Evolutionary conservation across 64 coral and sea anemone genomes (phyloP).

Genomic region (Astreopora myriophthalma): DNA sequence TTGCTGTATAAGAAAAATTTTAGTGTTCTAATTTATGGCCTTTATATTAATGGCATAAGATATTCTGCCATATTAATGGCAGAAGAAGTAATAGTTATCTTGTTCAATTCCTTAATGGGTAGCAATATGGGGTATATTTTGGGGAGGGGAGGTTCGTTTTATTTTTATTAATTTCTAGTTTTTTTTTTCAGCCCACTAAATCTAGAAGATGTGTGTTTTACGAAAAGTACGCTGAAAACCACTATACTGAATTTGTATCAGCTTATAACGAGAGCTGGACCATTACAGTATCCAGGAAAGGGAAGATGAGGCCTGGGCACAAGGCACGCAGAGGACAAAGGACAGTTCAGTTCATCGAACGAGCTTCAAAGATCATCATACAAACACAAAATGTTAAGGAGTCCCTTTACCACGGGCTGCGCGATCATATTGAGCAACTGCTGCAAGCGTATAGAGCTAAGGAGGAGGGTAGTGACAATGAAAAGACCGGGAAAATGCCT

Average conservation of each 20-base stretch:
- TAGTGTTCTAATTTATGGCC: too few relatives aligned
- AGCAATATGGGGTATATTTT: too few relatives aligned
- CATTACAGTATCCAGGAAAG: conserved; percentile 81
- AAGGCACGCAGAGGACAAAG: conserved; percentile 76
- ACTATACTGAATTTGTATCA: conserved; percentile 81
- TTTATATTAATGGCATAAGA: too few relatives aligned
- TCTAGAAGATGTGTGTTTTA: conserved; percentile 88
- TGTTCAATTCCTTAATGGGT: too few relatives aligned
- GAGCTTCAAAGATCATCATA: conserved; percentile 87
- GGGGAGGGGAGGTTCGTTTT: too few relatives aligned
- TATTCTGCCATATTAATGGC: too few relatives aligned
- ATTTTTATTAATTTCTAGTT: not conserved
- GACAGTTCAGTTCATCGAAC: conserved; percentile 89
- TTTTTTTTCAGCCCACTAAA: conserved; percentile 48
- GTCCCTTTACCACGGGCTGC: conserved; percentile 70
- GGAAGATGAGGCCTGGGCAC: conserved; percentile 76
- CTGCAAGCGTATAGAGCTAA: conserved; percentile 70
- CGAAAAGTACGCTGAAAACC: conserved; percentile 77
- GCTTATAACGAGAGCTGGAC: conserved; percentile 79
- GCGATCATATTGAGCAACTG: conserved; percentile 81
- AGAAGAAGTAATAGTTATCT: too few relatives aligned
- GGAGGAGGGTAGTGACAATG: not conserved
- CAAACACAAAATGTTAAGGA: conserved; percentile 77
- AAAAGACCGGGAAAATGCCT: not conserved
- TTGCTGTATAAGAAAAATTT: too few relatives aligned